Conservation (phyloP, 37 sponge, comb jelly and placozoan species). For the Ianthella basta region DNA sequence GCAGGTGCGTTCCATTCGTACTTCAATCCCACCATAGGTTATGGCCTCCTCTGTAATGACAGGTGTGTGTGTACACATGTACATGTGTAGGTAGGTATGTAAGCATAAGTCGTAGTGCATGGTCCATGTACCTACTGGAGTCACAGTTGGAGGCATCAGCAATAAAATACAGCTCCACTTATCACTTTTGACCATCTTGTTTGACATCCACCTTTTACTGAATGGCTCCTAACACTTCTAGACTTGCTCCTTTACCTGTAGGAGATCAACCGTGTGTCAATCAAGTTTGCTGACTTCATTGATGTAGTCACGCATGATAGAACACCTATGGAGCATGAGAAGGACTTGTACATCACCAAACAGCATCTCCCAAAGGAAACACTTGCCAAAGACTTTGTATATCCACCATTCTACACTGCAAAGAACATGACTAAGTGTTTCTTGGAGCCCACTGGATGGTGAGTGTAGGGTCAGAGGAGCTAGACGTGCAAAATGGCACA, state of each 20-base stretch:
- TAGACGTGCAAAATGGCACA: too few relatives aligned
- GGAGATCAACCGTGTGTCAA: conserved; percentile 62
- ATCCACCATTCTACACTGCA: conserved; percentile 84
- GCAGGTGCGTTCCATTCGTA: conserved; percentile 23
- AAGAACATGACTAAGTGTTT: conserved; percentile 61
- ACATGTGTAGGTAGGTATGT: too few relatives aligned
- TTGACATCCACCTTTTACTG: too few relatives aligned
- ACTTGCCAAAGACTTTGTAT: conserved; percentile 70
- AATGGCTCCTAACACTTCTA: too few relatives aligned
- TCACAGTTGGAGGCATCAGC: too few relatives aligned
- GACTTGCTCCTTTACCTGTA: background rate
- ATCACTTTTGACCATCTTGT: too few relatives aligned
- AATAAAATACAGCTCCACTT: too few relatives aligned
- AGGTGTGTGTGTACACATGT: background rate
- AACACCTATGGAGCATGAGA: conserved; percentile 55
- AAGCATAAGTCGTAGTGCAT: too few relatives aligned
- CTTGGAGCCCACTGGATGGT: conserved; percentile 87
- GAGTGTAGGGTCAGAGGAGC: background rate
- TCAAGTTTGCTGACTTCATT: conserved; percentile 71
- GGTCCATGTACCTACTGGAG: too few relatives aligned
- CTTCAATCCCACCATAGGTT: too few relatives aligned
- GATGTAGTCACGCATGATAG: conserved; percentile 79
- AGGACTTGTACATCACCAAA: conserved; percentile 84
- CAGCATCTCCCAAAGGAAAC: conserved; percentile 69
- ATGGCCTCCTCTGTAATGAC: too few relatives aligned